Evolutionary conservation across 2,888 invertebrate genomes (phyloP).

Genomic region (Griposia aprilina): DNA sequence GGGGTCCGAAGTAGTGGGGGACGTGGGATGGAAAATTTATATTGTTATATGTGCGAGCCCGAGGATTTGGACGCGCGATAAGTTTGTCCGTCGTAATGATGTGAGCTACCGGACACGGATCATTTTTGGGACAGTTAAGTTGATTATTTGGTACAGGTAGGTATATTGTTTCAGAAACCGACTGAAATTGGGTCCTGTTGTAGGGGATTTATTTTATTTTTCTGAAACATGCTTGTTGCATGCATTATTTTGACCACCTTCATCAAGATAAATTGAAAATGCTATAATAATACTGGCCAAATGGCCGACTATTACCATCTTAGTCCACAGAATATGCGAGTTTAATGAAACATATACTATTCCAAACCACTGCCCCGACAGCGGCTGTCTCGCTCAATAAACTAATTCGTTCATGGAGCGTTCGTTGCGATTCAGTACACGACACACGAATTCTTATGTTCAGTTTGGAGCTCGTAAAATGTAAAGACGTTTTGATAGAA

Average conservation of each 20-base stretch:
- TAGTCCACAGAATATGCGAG: constrained; percentile 17
- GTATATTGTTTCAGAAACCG: constrained; percentile 21
- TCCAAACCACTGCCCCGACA: constrained; percentile 55
- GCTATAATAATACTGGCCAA: too few species aligned
- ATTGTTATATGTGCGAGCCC: constrained; percentile 63
- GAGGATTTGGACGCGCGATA: constrained; percentile 48
- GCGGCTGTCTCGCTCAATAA: constrained; percentile 65
- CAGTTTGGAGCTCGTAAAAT: constrained; percentile 59
- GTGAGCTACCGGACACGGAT: constrained; percentile 49
- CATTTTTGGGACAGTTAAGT: constrained; percentile 46
- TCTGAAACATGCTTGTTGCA: neutral
- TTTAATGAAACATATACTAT: constrained; percentile 56
- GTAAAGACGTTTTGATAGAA: constrained; percentile 60
- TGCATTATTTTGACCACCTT: too few species aligned
- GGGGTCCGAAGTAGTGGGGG: constrained; percentile 55
- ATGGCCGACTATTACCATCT: neutral
- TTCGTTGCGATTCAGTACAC: constrained; percentile 56
- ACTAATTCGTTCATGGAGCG: constrained; percentile 65
- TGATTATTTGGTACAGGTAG: constrained; percentile 35
- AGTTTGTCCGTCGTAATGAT: constrained; percentile 55
- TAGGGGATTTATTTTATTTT: neutral
- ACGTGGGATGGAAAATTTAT: constrained; percentile 62
- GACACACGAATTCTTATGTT: constrained; percentile 55
- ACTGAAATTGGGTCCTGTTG: neutral
- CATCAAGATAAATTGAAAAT: too few species aligned